These are phyloP conservation scores for Rhineura floridana DNA, from an alignment of 2,113 vertebrate genomes.

Conservation along the genomic window DNA sequence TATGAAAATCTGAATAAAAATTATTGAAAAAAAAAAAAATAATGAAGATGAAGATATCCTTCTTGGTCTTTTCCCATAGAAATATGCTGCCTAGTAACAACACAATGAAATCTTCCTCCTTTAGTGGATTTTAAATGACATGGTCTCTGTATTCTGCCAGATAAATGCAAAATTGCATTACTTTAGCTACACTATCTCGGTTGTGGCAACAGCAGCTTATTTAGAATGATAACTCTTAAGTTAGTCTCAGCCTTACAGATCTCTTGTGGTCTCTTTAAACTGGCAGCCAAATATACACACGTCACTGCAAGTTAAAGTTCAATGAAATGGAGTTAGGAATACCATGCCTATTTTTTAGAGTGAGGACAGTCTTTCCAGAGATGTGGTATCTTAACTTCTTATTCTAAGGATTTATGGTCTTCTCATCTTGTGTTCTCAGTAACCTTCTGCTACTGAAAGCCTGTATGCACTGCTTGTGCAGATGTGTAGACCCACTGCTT, in stretches of 20 bases:
- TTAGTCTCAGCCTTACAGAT: constrained; percentile 26
- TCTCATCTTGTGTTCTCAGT: no score
- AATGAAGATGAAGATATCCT: background rate
- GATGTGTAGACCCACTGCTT: background rate
- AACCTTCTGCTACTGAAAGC: background rate
- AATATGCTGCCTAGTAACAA: background rate
- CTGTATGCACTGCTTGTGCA: background rate
- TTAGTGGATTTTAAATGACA: background rate
- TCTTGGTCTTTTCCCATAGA: background rate
- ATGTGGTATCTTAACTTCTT: background rate
- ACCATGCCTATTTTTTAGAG: background rate
- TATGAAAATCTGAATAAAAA: no score
- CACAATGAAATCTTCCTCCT: background rate
- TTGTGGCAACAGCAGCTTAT: background rate
- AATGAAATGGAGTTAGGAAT: background rate
- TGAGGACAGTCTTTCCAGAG: background rate
- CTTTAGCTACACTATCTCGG: background rate
- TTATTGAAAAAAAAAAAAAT: no score
- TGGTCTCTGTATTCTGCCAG: background rate
- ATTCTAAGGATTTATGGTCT: no score
- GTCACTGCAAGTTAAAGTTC: constrained; percentile 20
- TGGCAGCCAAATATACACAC: constrained; percentile 13
- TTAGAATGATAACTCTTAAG: constrained; percentile 18
- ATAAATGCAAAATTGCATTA: background rate
- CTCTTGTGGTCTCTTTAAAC: background rate